Evolutionary conservation across 2,888 invertebrate genomes (phyloP), one percentile per base, ranked within the genome.

Genomic region (Linhomoeus sp.): DNA sequence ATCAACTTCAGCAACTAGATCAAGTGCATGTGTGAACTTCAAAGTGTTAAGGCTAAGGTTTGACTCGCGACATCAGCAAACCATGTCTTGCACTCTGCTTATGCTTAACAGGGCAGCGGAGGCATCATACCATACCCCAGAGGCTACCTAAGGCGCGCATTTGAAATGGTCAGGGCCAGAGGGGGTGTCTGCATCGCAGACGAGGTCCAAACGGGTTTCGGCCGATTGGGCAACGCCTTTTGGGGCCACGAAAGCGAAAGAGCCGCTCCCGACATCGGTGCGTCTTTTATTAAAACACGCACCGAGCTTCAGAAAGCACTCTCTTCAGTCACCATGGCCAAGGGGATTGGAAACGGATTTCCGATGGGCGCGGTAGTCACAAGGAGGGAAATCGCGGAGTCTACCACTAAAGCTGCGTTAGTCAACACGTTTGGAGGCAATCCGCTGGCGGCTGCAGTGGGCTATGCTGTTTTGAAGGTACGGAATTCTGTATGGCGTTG

Each of bases 371-470:
- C 90, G 9, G 88, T 94, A 0, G 81, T 87, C 0, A 94, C 94
- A 0, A 90, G 83, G 0, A 76, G 78, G 3, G 78, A 81, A 66
- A 81, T 94, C 49, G 85, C 90, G 0, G 70, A 75, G 19, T 74
- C 76, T 2, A 73, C 92, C 56, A 73, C 75, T 0, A 70, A 74
- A 56, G 83, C 84, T 0, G 63, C 76, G 1, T 84, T 88, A 67
- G 90, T 94, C 65, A 94, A 92, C 66, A 94, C 94, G 0, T 94
- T 78, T 63, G 92, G 92, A 1, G 94, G 94, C 0, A 92, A 87
- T 68, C 87, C 94, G 0, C 62, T 94, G 55, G 81, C 87, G 1
- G 80, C 81, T 51, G 76, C 82, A 3, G 82, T 81, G 2, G 94
- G 88, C 14, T 75, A 79, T 47, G 76, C 87, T 17, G 92, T 94